Evolutionary conservation across 2,888 invertebrate genomes (phyloP), one percentile per base, ranked within the genome.

Genomic region (Dolichopus griseipennis): DNA sequence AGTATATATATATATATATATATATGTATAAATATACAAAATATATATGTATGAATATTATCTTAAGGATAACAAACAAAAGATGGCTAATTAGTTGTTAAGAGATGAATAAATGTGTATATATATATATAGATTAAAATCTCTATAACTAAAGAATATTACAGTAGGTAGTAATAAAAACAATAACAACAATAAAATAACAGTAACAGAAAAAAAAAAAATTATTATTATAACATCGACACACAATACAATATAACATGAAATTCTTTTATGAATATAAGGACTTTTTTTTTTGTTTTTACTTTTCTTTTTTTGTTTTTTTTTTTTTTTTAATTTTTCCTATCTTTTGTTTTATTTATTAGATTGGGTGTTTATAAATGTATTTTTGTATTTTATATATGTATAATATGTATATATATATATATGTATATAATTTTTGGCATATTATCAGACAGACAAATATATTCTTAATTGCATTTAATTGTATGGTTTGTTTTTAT

Each of bases 381-480:
- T 52, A 52, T 52, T 52, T 52, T 52, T 52, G 9, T 52, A 1
- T 52, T 52, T 52, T 52, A 52, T n/a, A 37, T 52, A 12, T 43
- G 7, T 43, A 43, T 43, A n/a, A n/a, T 27, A 27, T 27, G 27
- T 27, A 27, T 27, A 27, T 27, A 27, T 27, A 27, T 27, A 27
- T 27, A 27, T 27, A 4, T 37, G 4, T 52, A 2, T n/a, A n/a
- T n/a, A 18, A 15, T 52, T 52, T 52, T 52, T 52, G 18, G 52
- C 52, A n/a, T 52, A 52, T 6, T 52, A 52, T 1, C 18, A 52
- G 52, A 52, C 52, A 52, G 52, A 52, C 52, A 52, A 2, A 52
- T 52, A 52, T 52, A 18, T 52, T 52, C 52, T 52, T 52, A 52
- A 52, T 52, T 52, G 52, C 52, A 52, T 52, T 52, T 52, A 52